Evolutionary conservation across 2,113 vertebrate genomes (phyloP).

Genomic region (Scomber scombrus): DNA sequence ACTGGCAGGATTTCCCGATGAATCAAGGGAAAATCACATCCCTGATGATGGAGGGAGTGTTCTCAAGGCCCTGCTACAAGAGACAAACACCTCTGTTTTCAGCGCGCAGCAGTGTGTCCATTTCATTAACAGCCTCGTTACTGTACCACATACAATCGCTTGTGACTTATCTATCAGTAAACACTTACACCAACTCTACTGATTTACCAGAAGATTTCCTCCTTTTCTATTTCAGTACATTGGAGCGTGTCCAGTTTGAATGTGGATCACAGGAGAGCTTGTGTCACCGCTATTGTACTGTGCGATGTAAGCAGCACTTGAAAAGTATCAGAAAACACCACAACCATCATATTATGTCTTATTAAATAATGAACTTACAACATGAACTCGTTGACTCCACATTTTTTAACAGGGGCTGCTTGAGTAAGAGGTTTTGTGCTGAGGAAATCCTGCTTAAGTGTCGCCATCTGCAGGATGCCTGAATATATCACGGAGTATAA

Average conservation of each 20-base stretch:
- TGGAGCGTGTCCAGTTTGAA: conserved; percentile 13
- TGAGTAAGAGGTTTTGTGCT: neutral
- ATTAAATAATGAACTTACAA: neutral
- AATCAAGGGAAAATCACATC: conserved; percentile 62
- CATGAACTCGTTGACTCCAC: conserved; percentile 16
- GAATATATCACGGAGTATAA: conserved; percentile 16
- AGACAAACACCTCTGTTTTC: conserved; percentile 16
- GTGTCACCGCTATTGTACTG: neutral
- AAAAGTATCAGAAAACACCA: neutral
- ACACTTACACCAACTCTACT: neutral
- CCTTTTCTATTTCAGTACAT: neutral
- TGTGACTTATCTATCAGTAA: neutral
- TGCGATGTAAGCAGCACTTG: neutral
- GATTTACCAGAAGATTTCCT: neutral
- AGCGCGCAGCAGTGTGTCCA: neutral
- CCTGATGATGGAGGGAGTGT: conserved; percentile 47
- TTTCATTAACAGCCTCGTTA: neutral
- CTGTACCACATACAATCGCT: neutral
- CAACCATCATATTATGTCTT: neutral
- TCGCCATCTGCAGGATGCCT: conserved; percentile 65
- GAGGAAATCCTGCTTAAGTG: conserved; percentile 34
- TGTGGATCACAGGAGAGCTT: neutral
- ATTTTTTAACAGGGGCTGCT: neutral
- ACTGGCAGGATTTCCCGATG: conserved; percentile 70
- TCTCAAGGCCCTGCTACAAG: neutral